Base-by-base conservation (phyloP, 2,888 invertebrate genomes). In the Megaustenia siamemsis region DNA sequence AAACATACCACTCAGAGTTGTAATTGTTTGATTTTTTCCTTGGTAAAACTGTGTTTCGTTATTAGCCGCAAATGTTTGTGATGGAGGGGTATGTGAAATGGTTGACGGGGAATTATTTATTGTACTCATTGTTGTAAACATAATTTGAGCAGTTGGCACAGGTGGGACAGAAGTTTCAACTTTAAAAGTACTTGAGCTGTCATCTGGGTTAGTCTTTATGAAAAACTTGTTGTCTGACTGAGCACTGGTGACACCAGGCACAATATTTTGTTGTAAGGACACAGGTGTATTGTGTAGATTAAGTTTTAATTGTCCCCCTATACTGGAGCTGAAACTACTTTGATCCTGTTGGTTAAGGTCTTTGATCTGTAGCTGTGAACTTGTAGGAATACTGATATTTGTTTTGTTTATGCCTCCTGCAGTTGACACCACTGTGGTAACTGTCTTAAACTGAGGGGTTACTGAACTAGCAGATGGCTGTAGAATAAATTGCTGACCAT, bases 401-500 rank as follows among this genome's bases (percentile, higher is more conserved):
- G 83, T 15, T 60, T 21, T 73, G 32, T 40, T 60, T 12, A 63
- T 35, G 28, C 56, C 71, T 32, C n/a, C 68, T n/a, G 53, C 32
- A 10, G 68, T 21, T 56, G 77, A 49, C 5, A 40, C 32, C 10
- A 49, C 24, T 24, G 69, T 18, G 8, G 53, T 35, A 24, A 43
- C 35, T 28, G 78, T 43, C n/a, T 83, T 78, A 10, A 83, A 8
- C 32, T 78, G 71, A 6, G 83, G 63, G 10, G 66, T 75, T 21
- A 63, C 40, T 35, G 60, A 28, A 15, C 35, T 84, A 43, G 68
- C 32, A 21, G 83, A 78, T n/a, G 63, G 75, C 49, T 84, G 85
- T 35, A 81, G 69, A 68, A 85, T 69, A 38, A 85, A 60, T 12
- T 76, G 76, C 69, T 85, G 81, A 32, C 85, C 85, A 77, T 81